phyloP scores from a whole-genome alignment of 2,888 invertebrate genomes.

The Anorthoa munda region DNA sequence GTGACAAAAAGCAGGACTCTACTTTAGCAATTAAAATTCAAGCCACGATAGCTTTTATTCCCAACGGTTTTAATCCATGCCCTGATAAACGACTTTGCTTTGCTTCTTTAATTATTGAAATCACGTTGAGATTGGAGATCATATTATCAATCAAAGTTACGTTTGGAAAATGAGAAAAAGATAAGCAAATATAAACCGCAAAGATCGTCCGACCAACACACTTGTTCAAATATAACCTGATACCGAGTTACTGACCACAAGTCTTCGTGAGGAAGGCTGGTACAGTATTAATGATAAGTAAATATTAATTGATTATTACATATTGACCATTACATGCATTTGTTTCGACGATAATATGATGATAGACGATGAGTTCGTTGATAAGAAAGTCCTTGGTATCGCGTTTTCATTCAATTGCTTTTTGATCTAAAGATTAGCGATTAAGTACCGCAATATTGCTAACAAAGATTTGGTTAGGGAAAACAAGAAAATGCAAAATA shows the following conservation, averaged over 20 bases:
- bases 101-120: neutral
- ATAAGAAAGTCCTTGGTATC: conserved; percentile 8
- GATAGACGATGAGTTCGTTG: conserved; percentile 1
- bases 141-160: neutral
- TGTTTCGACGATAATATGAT: conserved; percentile 9
- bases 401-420: neutral
- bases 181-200: conserved; percentile 50
- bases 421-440: conserved; percentile 6
- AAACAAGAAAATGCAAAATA: neutral
- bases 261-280: conserved; percentile 50
- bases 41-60: conserved; percentile 6
- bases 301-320: conserved; percentile 39
- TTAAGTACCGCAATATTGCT: conserved; percentile 1
- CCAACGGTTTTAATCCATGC: neutral
- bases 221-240: conserved; percentile 55
- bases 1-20: neutral
- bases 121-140: neutral
- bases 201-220: conserved; percentile 16
- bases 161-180: conserved; percentile 35
- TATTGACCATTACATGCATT: conserved; percentile 23
- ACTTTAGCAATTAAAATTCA: conserved; percentile 12
- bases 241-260: conserved; percentile 64
- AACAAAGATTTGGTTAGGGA: neutral
- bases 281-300: conserved; percentile 17
- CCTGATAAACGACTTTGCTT: neutral